phyloP scores from a whole-genome alignment of 2,113 vertebrate species.

The Todiramphus saurophagus region DNA sequence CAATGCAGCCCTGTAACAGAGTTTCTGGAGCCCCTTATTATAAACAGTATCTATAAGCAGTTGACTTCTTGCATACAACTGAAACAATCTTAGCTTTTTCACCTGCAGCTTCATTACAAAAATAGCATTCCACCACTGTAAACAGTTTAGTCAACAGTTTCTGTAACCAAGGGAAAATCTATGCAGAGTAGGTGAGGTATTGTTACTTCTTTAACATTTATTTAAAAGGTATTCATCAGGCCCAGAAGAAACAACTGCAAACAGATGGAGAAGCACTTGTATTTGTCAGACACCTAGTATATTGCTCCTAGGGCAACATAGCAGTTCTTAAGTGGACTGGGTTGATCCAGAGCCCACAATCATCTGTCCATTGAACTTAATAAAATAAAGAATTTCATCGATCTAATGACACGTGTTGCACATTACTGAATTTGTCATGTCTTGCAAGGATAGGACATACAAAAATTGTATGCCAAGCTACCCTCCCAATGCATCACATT shows the following conservation, averaged over 20 bases:
- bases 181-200: not conserved
- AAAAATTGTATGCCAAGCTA: not conserved
- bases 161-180: not conserved
- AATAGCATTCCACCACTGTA: not conserved
- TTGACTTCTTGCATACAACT: not conserved
- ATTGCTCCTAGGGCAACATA: not conserved
- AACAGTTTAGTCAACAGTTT: not conserved
- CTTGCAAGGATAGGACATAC: not conserved
- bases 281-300: not conserved
- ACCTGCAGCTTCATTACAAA: not conserved
- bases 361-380: not conserved
- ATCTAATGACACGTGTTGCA: not conserved
- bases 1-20: not conserved
- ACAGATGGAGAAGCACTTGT: not conserved
- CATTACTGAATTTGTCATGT: not conserved
- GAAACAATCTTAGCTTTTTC: not conserved
- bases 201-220: not conserved
- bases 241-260: not conserved
- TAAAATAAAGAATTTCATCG: not conserved
- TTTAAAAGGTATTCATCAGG: not conserved
- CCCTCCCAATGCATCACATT: not conserved
- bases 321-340: not conserved
- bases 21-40: not conserved
- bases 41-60: not conserved
- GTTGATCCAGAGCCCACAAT: not conserved